These are phyloP conservation scores for Lacerta bilineata DNA, from an alignment of 2,797 vertebrate genomes.

Conservation along the genomic window DNA sequence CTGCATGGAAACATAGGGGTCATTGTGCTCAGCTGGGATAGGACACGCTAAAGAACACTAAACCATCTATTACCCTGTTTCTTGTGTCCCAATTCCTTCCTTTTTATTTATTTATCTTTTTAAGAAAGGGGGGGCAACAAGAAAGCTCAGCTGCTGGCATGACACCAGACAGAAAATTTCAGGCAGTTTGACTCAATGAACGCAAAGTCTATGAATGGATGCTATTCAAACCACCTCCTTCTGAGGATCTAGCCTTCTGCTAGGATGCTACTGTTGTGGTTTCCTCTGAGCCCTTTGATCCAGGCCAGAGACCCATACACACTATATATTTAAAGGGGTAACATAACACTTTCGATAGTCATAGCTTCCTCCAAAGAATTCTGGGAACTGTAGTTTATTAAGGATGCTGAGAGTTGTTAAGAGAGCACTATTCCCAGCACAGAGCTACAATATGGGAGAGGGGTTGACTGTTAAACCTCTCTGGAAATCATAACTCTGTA, in stretches of 20 bases:
- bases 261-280: not conserved
- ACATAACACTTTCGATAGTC: too few species aligned
- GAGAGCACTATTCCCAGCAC: too few species aligned
- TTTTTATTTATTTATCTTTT: not conserved
- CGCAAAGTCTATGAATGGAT: not conserved
- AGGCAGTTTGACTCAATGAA: not conserved
- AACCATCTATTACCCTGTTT: constrained; percentile 15
- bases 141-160: not conserved
- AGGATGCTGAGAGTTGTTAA: too few species aligned
- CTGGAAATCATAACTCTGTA: too few species aligned
- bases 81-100: not conserved
- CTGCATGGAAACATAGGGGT: constrained; percentile 2
- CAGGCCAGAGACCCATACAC: too few species aligned
- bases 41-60: constrained; percentile 21
- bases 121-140: not conserved
- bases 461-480: too few species aligned
- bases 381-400: too few species aligned
- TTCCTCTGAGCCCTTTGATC: too few species aligned
- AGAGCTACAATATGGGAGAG: too few species aligned
- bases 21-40: constrained; percentile 16
- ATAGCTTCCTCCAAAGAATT: too few species aligned
- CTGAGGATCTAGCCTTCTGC: too few species aligned
- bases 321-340: too few species aligned
- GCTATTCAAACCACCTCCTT: not conserved
- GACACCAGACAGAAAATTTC: not conserved